Conservation (phyloP, 2,113 vertebrate genomes). For the Pteronura brasiliensis region DNA sequence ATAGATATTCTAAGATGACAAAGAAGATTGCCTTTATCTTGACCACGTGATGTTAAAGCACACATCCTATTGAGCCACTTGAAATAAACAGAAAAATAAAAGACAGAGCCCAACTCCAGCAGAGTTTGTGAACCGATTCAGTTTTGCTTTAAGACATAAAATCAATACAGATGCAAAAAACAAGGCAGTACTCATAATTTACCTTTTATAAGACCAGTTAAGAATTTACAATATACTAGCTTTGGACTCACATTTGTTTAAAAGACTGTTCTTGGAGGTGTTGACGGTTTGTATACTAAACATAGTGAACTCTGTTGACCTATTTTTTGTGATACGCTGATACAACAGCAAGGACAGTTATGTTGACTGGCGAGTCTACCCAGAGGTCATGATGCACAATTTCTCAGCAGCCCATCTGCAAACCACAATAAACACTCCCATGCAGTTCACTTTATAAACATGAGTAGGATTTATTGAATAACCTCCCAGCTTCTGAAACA, state of each 20-base stretch:
- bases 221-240: conserved; percentile 48
- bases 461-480: conserved; percentile 55
- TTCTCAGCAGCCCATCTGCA: conserved; percentile 24
- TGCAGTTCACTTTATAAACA: conserved; percentile 52
- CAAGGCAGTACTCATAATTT: conserved; percentile 49
- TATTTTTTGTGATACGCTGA: conserved; percentile 29
- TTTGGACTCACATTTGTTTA: conserved; percentile 51
- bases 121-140: neutral
- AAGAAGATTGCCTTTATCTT: neutral
- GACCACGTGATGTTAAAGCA: neutral
- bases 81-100: conserved; percentile 1
- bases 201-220: conserved; percentile 66
- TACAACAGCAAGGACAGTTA: neutral
- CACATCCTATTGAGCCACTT: neutral
- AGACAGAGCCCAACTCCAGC: neutral
- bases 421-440: conserved; percentile 28
- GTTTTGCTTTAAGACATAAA: conserved; percentile 68
- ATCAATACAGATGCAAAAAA: conserved; percentile 34
- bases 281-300: conserved; percentile 48
- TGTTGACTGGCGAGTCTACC: neutral
- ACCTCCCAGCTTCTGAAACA: conserved; percentile 10
- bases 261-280: conserved; percentile 42
- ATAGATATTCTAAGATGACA: neutral
- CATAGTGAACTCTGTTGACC: neutral
- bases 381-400: neutral